Base-by-base conservation (phyloP, 2,888 invertebrate species). In the Hyposoter didymator region DNA sequence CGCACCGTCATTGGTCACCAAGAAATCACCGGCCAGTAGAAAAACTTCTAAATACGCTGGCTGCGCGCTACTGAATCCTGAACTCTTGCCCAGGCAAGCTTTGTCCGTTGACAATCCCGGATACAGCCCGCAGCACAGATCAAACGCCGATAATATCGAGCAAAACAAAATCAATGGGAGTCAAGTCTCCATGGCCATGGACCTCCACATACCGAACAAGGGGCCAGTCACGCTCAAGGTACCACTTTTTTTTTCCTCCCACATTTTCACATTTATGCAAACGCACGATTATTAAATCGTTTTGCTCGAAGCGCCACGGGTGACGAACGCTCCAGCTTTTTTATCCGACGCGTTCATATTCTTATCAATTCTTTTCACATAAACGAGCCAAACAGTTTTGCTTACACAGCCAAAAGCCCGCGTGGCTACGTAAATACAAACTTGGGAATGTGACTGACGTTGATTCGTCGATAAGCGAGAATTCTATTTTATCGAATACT, bases 61-160 rank as follows among this genome's bases (percentile, higher is more conserved):
- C 1, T 95, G 95, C 87, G 94, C 95, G 0, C 92, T 96, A 59
- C 93, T 96, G 35, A 96, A 96, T 91, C 96, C 96, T 0, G 95
- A 95, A 32, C 93, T 96, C 47, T 95, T 97, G 72, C 96, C 97
- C 79, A 96, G 97, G 93, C 97, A 98, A 94, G 97, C 98, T 32
- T 94, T 97, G 84, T 97, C 97, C 80, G 97, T 98, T 84, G 98
- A 98, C 92, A 97, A 97, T 94, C 96, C 96, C 2, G 95, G 95
- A 91, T 93, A 93, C 82, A 92, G 90, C 86, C 91, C 93, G 6
- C 91, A 91, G 69, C 91, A 91, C 55, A 78, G 82, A 83, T 59
- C 84, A 0, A 91, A 82, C 86, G 93, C 94, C 82, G 94, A 94
- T 83, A 95, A 95, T 89, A 94, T 94, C 87, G 95, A 95, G 85